phyloP scores from a whole-genome alignment of 2,113 vertebrate genomes.

The Thalassoma bifasciatum region DNA sequence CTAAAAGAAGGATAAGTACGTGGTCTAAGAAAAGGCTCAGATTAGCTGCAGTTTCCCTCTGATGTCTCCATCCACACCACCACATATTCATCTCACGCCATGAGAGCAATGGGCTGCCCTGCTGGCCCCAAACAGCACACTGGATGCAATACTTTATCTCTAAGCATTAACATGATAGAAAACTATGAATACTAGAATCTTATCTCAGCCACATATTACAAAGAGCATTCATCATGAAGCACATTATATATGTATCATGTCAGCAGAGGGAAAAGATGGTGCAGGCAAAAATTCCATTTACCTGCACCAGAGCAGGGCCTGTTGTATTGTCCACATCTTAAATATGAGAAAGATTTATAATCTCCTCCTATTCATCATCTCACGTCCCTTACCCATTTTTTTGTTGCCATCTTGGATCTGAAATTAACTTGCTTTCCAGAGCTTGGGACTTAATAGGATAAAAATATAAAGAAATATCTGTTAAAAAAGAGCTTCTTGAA shows the following conservation, averaged over 20 bases:
- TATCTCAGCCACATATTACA: slow-evolving; percentile 96
- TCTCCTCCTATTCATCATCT: slow-evolving; percentile 43
- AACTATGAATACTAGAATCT: slow-evolving; percentile 96
- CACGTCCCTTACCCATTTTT: slow-evolving; percentile 33
- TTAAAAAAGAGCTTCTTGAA: slow-evolving; percentile 61
- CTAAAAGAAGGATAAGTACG: background rate
- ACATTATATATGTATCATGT: slow-evolving; percentile 96
- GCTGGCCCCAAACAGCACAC: slow-evolving; percentile 85
- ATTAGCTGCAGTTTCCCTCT: slow-evolving; percentile 14
- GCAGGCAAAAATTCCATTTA: slow-evolving; percentile 89
- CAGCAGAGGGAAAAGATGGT: slow-evolving; percentile 84
- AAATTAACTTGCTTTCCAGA: slow-evolving; percentile 75
- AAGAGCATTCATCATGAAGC: slow-evolving; percentile 96
- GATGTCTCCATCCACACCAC: slow-evolving; percentile 49
- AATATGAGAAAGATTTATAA: slow-evolving; percentile 65
- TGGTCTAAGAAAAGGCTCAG: background rate
- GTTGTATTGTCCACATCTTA: slow-evolving; percentile 69
- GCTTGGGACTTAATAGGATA: slow-evolving; percentile 73
- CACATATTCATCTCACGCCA: slow-evolving; percentile 70
- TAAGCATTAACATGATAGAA: slow-evolving; percentile 96
- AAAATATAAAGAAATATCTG: slow-evolving; percentile 73
- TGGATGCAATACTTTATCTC: slow-evolving; percentile 91
- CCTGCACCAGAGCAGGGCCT: slow-evolving; percentile 71
- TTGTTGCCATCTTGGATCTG: slow-evolving; percentile 67
- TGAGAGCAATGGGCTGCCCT: slow-evolving; percentile 87